Evolutionary conservation across 2,797 vertebrate genomes (phyloP).

Genomic region (Leuciscus waleckii): DNA sequence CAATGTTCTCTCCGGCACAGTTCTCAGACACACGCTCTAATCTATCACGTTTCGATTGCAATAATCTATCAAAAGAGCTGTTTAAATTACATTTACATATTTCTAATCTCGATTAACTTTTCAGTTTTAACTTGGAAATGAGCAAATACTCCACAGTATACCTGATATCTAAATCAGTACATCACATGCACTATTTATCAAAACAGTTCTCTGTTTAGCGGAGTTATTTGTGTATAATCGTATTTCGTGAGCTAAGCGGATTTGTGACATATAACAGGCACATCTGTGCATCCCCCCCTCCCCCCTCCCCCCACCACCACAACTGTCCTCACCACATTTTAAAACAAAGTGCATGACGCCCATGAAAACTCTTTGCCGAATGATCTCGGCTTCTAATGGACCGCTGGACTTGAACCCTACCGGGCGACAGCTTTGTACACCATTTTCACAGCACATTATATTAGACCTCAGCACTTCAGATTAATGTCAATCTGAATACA

Average conservation of each 20-base stretch:
- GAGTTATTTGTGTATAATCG: slow-evolving; percentile 15
- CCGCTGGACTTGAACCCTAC: background rate
- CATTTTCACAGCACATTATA: slow-evolving; percentile 22
- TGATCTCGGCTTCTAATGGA: background rate
- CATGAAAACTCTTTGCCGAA: background rate
- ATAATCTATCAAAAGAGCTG: background rate
- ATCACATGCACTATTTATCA: background rate
- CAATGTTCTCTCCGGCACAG: background rate
- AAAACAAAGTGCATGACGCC: background rate
- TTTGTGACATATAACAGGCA: slow-evolving; percentile 22
- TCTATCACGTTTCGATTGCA: background rate
- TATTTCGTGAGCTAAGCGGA: slow-evolving; percentile 10
- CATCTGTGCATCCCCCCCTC: background rate
- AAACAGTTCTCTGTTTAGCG: background rate
- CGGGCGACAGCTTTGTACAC: background rate
- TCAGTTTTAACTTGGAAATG: slow-evolving; percentile 7
- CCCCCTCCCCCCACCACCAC: background rate
- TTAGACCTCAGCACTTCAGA: slow-evolving; percentile 8
- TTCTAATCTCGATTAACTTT: background rate
- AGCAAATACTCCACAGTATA: background rate
- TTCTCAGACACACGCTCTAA: background rate
- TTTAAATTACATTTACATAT: background rate
- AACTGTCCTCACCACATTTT: slow-evolving; percentile 15
- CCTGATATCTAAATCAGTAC: background rate
- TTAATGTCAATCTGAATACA: background rate